Evolutionary conservation across 2,113 vertebrate genomes (phyloP).

Genomic region (Cheirogaleus medius): DNA sequence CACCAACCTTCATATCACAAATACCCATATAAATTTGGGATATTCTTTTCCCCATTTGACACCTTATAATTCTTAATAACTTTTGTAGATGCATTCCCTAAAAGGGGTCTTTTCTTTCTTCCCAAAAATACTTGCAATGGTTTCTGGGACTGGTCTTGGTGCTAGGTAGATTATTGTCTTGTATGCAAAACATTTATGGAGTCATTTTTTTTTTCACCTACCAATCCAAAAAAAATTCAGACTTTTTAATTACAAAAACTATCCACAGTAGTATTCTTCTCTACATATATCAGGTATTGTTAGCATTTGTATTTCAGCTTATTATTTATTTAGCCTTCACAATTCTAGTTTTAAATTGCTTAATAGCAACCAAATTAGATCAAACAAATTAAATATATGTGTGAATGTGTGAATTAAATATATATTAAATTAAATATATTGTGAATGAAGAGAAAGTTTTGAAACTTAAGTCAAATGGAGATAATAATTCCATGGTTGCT

Average conservation of each 20-base stretch:
- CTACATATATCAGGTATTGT: background rate
- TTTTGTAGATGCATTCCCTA: background rate
- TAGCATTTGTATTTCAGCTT: background rate
- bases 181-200: background rate
- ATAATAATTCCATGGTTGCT: background rate
- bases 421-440: background rate
- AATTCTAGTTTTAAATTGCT: background rate
- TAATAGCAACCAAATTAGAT: background rate
- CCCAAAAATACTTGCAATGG: background rate
- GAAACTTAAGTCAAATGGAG: background rate
- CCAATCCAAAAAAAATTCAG: background rate
- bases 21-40: background rate
- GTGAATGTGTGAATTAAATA: too few relatives aligned
- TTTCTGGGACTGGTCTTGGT: background rate
- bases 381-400: background rate
- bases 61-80: background rate
- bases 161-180: background rate
- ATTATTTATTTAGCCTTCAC: background rate
- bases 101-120: background rate
- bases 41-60: background rate
- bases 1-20: background rate
- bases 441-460: background rate
- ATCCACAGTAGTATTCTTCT: fast-evolving
- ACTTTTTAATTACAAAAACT: background rate
- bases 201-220: background rate